These are phyloP conservation scores for Cynoglossus semilaevis DNA, from an alignment of 2,113 vertebrate genomes.

Conservation along the genomic window DNA sequence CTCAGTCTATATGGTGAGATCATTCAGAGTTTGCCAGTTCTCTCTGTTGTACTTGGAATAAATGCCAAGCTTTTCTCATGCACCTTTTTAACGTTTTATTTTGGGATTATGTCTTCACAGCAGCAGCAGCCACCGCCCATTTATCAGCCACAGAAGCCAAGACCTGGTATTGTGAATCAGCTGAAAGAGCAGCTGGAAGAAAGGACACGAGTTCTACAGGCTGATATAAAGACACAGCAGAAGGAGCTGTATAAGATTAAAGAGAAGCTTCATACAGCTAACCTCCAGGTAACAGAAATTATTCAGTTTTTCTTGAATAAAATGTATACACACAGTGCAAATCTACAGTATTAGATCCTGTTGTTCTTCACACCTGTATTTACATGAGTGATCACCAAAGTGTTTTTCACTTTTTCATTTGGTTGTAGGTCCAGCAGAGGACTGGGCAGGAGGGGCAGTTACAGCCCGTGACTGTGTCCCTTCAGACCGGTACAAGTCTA, in stretches of 20 bases:
- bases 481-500: slow-evolving; percentile 72
- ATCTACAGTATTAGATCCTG: background rate
- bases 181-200: slow-evolving; percentile 87
- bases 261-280: slow-evolving; percentile 83
- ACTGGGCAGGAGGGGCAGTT: slow-evolving; percentile 57
- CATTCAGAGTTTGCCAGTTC: no score
- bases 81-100: background rate
- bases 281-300: slow-evolving; percentile 76
- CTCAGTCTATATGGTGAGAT: no score
- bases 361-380: background rate
- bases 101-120: slow-evolving; percentile 19
- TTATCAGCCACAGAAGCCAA: slow-evolving; percentile 70
- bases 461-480: slow-evolving; percentile 64
- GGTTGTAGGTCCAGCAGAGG: slow-evolving; percentile 63
- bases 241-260: slow-evolving; percentile 84
- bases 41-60: slow-evolving; percentile 20
- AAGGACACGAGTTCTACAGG: slow-evolving; percentile 82
- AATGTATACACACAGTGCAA: no score
- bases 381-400: background rate
- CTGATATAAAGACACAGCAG: slow-evolving; percentile 84
- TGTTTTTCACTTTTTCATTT: background rate
- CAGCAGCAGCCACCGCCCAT: slow-evolving; percentile 39
- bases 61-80: background rate
- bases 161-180: slow-evolving; percentile 83
- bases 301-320: no score